Conservation (phyloP, 2,888 invertebrate genomes). For the Elysia crispata region DNA sequence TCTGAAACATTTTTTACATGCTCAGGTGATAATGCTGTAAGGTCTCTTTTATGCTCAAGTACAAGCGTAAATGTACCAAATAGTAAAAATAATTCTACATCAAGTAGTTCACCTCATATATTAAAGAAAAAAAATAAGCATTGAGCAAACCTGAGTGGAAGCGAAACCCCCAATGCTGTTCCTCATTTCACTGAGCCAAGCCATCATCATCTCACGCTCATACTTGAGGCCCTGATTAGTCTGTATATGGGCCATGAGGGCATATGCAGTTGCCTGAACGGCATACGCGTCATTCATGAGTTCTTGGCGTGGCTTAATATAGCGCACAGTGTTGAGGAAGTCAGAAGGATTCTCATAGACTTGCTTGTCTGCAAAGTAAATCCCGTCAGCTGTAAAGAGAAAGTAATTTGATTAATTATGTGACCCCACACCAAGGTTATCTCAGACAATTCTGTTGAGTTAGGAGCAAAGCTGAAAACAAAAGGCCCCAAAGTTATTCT, state of each 20-base stretch:
- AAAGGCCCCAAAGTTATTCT: too few relatives aligned
- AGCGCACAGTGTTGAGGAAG: constrained; percentile 81
- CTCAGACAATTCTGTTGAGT: neutral
- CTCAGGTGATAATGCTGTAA: too few relatives aligned
- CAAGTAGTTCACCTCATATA: too few relatives aligned
- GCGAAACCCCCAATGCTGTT: constrained; percentile 74
- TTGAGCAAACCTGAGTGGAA: constrained; percentile 69
- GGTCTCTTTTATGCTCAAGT: too few relatives aligned
- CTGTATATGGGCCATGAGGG: constrained; percentile 86
- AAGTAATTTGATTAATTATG: neutral
- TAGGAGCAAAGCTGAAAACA: neutral
- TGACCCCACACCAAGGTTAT: too few relatives aligned
- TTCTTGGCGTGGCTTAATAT: constrained; percentile 87
- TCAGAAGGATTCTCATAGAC: constrained; percentile 71
- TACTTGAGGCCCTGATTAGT: constrained; percentile 57
- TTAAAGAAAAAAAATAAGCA: neutral
- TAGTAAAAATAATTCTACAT: too few relatives aligned
- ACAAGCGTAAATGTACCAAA: too few relatives aligned
- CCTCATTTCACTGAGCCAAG: constrained; percentile 75
- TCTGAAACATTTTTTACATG: too few relatives aligned
- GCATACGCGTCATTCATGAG: constrained; percentile 92
- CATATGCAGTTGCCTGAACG: constrained; percentile 95
- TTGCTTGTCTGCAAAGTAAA: constrained; percentile 72
- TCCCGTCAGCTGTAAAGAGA: constrained; percentile 61
- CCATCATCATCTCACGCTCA: constrained; percentile 73